A percentile compares a stretch with the other conserved stretches of the same genome.
Conservation (phyloP, 2,797 vertebrate species). For the Rhabdomys pumilio region DNA sequence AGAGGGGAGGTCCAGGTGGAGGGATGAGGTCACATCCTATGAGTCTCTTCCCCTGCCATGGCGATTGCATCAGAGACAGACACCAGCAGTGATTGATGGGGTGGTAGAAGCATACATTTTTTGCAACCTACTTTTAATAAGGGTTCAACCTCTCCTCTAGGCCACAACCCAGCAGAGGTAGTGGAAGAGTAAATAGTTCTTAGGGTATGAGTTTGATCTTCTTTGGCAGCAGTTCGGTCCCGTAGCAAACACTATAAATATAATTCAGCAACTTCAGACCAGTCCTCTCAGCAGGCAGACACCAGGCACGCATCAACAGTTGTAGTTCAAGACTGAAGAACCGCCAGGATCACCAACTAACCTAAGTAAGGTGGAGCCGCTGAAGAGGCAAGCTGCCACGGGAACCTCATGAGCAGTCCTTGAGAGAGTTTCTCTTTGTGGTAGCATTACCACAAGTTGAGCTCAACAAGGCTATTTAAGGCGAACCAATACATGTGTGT, state of each 20-base stretch:
- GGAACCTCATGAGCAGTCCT: too few relatives aligned
- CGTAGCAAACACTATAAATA: too few relatives aligned
- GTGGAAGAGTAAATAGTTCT: neutral
- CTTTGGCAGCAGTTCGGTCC: too few relatives aligned
- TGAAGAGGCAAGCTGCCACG: neutral
- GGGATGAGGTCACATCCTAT: neutral
- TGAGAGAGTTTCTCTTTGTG: neutral
- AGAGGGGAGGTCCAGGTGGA: neutral
- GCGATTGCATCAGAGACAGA: neutral
- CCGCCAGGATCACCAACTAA: neutral
- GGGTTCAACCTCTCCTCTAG: neutral
- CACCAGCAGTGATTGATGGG: neutral
- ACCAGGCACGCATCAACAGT: too few relatives aligned
- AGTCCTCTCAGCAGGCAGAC: neutral
- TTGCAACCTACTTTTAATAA: neutral
- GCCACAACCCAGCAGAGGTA: neutral
- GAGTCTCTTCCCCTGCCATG: neutral
- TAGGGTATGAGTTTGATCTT: neutral
- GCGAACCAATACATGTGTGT: neutral
- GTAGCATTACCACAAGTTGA: neutral
- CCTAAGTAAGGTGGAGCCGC: too few relatives aligned
- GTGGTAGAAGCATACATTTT: neutral
- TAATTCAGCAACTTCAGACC: too few relatives aligned
- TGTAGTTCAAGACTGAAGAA: neutral
- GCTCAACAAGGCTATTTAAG: neutral